Conservation (phyloP, 2,797 vertebrate species). For the Pterois miles region DNA sequence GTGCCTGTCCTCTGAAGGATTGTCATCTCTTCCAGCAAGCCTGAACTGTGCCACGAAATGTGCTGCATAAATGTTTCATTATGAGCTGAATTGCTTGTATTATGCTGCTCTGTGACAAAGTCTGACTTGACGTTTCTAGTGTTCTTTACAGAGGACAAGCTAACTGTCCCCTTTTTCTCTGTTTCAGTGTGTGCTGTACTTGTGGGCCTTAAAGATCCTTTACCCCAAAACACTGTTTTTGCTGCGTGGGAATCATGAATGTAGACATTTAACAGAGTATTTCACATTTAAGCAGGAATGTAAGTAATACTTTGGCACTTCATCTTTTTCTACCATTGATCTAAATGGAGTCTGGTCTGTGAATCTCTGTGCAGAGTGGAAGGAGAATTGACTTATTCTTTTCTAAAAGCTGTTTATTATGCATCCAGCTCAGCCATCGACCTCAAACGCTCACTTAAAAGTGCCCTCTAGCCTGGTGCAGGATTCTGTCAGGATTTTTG, state of each 20-base stretch:
- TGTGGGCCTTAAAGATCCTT: constrained; percentile 84
- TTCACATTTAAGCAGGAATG: constrained; percentile 99
- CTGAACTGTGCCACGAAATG: constrained; percentile 45
- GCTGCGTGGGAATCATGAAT: constrained; percentile 99
- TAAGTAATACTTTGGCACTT: constrained; percentile 85
- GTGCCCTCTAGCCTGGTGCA: constrained; percentile 43
- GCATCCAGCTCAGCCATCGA: constrained; percentile 24
- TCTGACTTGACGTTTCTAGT: constrained; percentile 33
- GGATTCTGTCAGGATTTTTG: constrained; percentile 25
- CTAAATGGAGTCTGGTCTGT: constrained; percentile 22
- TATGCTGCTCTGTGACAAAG: constrained; percentile 31
- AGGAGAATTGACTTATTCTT: constrained; percentile 54
- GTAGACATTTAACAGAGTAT: constrained; percentile 99
- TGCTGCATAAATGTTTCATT: constrained; percentile 61
- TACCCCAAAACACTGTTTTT: constrained; percentile 99
- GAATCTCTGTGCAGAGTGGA: constrained; percentile 5
- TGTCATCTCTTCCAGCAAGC: constrained; percentile 28
- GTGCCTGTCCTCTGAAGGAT: constrained; percentile 35
- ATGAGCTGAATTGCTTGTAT: constrained; percentile 36
- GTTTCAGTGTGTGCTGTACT: constrained; percentile 81
- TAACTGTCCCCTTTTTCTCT: constrained; percentile 41
- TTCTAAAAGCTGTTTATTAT: constrained; percentile 61
- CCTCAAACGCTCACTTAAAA: constrained; percentile 54
- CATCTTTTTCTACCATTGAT: constrained; percentile 24
- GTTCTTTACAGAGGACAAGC: constrained; percentile 27